Evolutionary conservation across 2,113 vertebrate species (phyloP).

Genomic region (Scopus umbretta): DNA sequence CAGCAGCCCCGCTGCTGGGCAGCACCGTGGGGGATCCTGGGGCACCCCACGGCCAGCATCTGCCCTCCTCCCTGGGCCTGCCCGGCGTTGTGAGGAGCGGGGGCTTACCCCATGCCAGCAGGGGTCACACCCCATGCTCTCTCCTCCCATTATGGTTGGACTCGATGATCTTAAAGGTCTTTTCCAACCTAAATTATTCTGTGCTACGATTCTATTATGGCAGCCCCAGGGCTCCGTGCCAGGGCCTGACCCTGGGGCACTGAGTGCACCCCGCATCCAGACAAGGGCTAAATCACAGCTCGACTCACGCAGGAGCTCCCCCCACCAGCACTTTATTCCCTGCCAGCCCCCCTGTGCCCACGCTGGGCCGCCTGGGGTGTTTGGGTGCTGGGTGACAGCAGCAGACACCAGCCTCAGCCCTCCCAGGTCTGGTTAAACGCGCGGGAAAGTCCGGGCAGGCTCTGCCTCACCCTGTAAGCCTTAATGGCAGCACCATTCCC

Average conservation of each 20-base stretch:
- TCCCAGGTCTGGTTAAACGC: background rate
- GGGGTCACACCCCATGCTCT: background rate
- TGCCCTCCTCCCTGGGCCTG: too few species aligned
- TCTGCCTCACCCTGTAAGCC: background rate
- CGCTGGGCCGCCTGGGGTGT: background rate
- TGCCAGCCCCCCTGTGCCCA: background rate
- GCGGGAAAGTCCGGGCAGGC: background rate
- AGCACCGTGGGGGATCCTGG: background rate
- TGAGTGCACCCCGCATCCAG: background rate
- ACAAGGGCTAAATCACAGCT: background rate
- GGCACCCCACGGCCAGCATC: rapidly evolving
- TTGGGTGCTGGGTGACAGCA: background rate
- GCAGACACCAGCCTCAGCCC: background rate
- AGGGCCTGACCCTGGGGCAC: rapidly evolving
- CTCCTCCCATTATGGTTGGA: rapidly evolving
- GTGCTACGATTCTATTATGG: background rate
- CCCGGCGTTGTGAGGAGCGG: too few species aligned
- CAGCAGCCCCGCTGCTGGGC: background rate
- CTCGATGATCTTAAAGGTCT: background rate
- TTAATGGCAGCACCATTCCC: background rate
- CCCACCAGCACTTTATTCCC: background rate
- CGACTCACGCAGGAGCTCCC: background rate
- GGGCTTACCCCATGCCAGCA: background rate
- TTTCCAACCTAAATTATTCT: background rate
- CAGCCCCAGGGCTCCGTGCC: rapidly evolving